phyloP scores from a whole-genome alignment of 2,113 vertebrate species.

The Syngnathus scovelli region DNA sequence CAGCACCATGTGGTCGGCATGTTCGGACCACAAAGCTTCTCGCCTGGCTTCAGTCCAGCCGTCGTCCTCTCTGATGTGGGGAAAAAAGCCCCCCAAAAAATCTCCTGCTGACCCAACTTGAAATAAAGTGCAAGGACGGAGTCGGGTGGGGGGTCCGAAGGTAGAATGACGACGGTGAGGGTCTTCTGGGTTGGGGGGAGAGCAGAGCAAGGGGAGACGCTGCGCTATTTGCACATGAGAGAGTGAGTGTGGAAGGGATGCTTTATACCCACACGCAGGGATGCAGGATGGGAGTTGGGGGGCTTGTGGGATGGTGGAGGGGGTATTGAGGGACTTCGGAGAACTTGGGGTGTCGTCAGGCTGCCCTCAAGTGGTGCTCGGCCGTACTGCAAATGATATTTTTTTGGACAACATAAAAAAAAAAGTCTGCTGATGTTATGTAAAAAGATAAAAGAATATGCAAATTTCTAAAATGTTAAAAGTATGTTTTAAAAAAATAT shows the following conservation, averaged over 20 bases:
- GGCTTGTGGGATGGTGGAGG: constrained; percentile 5
- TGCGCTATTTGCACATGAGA: constrained; percentile 51
- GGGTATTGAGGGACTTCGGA: constrained; percentile 37
- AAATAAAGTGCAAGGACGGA: constrained; percentile 3
- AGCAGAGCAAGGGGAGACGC: constrained; percentile 9
- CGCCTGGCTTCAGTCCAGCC: background rate
- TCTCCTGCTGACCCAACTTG: constrained; percentile 39
- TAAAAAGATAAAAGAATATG: background rate
- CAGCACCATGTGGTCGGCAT: constrained; percentile 56
- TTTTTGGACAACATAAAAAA: background rate
- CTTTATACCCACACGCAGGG: constrained; percentile 57
- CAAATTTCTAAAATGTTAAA: background rate
- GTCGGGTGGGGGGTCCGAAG: background rate
- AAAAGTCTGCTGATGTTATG: background rate
- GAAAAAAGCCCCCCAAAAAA: background rate
- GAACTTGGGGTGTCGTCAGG: constrained; percentile 13
- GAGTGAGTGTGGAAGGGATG: constrained; percentile 40
- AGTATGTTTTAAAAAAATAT: too few species aligned
- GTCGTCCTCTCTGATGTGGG: constrained; percentile 20
- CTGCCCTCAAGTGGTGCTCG: constrained; percentile 57
- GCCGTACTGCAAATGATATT: constrained; percentile 1
- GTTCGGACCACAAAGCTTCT: constrained; percentile 2
- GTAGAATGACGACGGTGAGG: constrained; percentile 9
- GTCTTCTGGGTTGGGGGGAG: constrained; percentile 6
- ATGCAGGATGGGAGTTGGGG: constrained; percentile 8